These are phyloP conservation scores for Drosophila neonasuta DNA, from an alignment of 2,888 invertebrate genomes.

Conservation along the genomic window DNA sequence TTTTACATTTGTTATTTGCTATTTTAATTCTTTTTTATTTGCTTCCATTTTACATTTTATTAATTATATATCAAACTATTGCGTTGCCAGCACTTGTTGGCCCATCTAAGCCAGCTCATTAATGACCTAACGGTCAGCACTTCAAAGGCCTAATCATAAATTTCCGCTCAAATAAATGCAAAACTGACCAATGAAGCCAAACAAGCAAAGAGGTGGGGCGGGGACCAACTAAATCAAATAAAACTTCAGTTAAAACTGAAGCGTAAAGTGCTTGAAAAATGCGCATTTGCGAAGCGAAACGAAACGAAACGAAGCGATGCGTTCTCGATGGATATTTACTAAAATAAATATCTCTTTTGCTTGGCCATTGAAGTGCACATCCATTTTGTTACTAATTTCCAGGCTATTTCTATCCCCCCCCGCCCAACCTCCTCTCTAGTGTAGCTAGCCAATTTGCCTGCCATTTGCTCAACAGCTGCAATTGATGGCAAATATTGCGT, in stretches of 20 bases:
- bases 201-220: constrained; percentile 37
- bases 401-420: constrained; percentile 43
- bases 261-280: constrained; percentile 60
- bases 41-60: not conserved
- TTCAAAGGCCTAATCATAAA: constrained; percentile 56
- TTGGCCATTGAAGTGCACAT: constrained; percentile 23
- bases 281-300: constrained; percentile 15
- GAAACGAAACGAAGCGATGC: constrained; percentile 18
- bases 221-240: constrained; percentile 63
- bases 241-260: constrained; percentile 65
- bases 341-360: constrained; percentile 69
- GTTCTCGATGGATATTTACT: constrained; percentile 54
- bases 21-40: not conserved
- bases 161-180: constrained; percentile 65
- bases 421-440: constrained; percentile 8
- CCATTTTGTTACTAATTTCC: constrained; percentile 67
- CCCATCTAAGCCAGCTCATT: constrained; percentile 11
- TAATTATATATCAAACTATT: constrained; percentile 1
- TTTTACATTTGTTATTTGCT: not conserved
- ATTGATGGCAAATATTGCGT: constrained; percentile 76
- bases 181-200: constrained; percentile 60
- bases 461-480: constrained; percentile 67
- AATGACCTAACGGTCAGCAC: constrained; percentile 5
- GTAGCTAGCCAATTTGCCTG: constrained; percentile 14
- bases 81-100: not conserved